Conservation (phyloP, 2,888 invertebrate genomes). For the Leptura quadrifasciata region DNA sequence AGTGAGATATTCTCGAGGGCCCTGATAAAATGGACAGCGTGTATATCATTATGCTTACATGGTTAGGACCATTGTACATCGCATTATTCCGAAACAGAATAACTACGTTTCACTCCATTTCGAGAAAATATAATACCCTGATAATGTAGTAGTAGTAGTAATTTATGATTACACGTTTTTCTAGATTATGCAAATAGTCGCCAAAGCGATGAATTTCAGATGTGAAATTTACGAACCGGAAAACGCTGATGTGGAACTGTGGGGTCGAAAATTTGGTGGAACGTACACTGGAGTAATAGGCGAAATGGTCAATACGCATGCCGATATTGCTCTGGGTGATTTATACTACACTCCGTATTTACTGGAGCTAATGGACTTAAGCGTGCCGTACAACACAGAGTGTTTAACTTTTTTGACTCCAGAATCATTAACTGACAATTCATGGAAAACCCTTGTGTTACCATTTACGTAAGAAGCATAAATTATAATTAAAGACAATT, state of each 20-base stretch:
- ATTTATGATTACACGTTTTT: constrained; percentile 58
- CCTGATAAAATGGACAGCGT: no score
- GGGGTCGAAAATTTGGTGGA: constrained; percentile 80
- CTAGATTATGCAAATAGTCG: constrained; percentile 81
- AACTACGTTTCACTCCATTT: neutral
- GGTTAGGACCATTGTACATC: no score
- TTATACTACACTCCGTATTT: constrained; percentile 84
- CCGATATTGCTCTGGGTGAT: constrained; percentile 86
- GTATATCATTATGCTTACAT: no score
- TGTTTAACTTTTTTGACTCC: constrained; percentile 91
- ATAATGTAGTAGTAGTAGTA: no score
- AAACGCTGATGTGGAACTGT: constrained; percentile 79
- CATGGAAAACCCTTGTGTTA: constrained; percentile 88
- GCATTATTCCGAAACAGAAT: no score
- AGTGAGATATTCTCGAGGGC: no score
- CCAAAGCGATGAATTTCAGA: constrained; percentile 83
- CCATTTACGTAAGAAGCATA: constrained; percentile 81
- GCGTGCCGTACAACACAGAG: constrained; percentile 86
- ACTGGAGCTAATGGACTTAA: constrained; percentile 82
- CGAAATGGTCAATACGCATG: constrained; percentile 81
- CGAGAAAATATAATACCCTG: neutral
- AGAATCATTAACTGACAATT: constrained; percentile 86
- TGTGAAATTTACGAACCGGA: constrained; percentile 81
- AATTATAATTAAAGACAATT: neutral
- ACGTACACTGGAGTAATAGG: constrained; percentile 84